These are phyloP conservation scores for Scalopus aquaticus DNA, from an alignment of 2,113 vertebrate genomes.

Conservation along the genomic window DNA sequence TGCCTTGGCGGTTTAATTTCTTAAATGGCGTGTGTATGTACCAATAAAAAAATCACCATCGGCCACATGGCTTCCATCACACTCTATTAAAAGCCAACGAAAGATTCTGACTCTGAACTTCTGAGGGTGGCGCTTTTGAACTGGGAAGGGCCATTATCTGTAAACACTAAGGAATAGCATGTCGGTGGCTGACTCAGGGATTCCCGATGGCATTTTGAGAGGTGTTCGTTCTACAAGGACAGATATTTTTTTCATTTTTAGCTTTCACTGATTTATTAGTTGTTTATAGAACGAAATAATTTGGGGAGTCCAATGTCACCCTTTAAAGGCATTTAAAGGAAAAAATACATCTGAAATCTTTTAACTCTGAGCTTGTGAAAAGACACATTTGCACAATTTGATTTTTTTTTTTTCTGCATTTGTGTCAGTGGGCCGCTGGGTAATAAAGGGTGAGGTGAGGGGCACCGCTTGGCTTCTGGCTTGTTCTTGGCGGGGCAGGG, in stretches of 20 bases:
- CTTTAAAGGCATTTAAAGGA: neutral
- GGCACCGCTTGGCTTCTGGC: too few relatives aligned
- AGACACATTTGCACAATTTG: neutral
- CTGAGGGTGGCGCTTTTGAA: neutral
- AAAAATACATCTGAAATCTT: neutral
- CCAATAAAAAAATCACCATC: slow-evolving; percentile 9
- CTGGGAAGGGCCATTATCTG: neutral
- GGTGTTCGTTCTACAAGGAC: neutral
- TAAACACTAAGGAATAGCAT: neutral
- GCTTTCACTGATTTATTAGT: too few relatives aligned
- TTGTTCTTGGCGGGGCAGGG: neutral
- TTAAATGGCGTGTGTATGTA: neutral
- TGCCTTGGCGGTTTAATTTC: slow-evolving; percentile 11
- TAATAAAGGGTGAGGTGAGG: neutral
- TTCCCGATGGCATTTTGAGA: neutral
- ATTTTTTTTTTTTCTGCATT: neutral
- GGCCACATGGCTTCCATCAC: neutral
- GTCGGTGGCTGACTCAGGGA: neutral
- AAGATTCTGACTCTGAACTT: neutral
- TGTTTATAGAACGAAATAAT: too few relatives aligned
- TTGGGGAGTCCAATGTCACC: too few relatives aligned
- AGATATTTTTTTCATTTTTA: neutral
- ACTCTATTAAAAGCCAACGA: neutral
- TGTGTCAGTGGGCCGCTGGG: neutral
- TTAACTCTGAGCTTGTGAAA: neutral